Conservation (phyloP, 2,113 vertebrate genomes). For the Cyprinodon variegatus region DNA sequence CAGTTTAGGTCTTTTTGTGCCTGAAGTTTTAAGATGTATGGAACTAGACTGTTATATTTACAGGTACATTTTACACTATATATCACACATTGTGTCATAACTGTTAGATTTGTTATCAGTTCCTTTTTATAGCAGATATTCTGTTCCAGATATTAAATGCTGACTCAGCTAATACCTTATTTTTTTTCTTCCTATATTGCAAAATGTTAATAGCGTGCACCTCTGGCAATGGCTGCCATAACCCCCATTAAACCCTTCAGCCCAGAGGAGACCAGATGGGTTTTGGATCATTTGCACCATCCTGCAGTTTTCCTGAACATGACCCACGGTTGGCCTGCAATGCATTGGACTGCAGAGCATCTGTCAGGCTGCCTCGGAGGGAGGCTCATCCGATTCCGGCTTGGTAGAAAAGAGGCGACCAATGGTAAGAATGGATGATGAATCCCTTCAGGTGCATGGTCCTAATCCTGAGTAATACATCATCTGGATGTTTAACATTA, state of each 20-base stretch:
- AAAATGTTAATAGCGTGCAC: not conserved
- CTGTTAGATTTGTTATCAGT: not conserved
- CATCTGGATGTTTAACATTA: not conserved
- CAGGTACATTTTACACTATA: not conserved
- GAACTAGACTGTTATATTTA: not conserved
- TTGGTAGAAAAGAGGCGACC: constrained; percentile 79
- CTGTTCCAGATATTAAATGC: not conserved
- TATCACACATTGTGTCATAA: not conserved
- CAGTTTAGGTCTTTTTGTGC: no score
- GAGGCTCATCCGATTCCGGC: constrained; percentile 84
- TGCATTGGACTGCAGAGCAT: constrained; percentile 83
- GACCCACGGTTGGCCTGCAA: constrained; percentile 87
- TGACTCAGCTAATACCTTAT: constrained; percentile 2
- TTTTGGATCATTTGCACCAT: constrained; percentile 83
- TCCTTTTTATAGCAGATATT: not conserved
- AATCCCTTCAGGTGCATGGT: not conserved
- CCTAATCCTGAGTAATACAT: not conserved
- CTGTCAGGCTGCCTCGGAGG: constrained; percentile 80
- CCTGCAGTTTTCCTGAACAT: constrained; percentile 90
- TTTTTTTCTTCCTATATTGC: constrained; percentile 1
- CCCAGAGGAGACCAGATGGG: constrained; percentile 82
- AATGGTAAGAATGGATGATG: constrained; percentile 76
- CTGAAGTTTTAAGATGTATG: no score
- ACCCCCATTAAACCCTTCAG: constrained; percentile 84
- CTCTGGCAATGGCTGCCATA: constrained; percentile 56